phyloP scores from a whole-genome alignment of 2,888 invertebrate genomes.

The Serrognathus titanus region DNA sequence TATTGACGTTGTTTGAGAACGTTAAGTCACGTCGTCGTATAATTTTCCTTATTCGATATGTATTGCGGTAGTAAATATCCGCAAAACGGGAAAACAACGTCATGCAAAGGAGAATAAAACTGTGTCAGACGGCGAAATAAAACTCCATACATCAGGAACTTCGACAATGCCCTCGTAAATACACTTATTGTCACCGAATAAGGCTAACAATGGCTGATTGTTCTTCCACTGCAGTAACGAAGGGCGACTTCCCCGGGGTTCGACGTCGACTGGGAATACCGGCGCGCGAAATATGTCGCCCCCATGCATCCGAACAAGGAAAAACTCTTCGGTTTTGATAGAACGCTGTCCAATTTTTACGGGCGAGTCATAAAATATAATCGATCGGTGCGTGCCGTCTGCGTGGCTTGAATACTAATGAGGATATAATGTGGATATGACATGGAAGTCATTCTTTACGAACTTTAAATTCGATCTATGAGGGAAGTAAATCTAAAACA shows the following conservation, averaged over 20 bases:
- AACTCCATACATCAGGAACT: conserved; percentile 9
- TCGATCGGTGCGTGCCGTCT: conserved; percentile 21
- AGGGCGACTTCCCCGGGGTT: conserved; percentile 25
- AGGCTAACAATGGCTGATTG: conserved; percentile 35
- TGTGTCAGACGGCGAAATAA: no score
- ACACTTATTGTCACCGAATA: conserved; percentile 33
- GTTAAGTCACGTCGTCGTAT: no score
- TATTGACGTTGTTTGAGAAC: no score
- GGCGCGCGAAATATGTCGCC: neutral
- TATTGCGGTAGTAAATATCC: no score
- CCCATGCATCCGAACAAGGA: conserved; percentile 22
- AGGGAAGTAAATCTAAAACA: no score
- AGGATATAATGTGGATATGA: neutral
- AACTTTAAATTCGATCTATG: no score
- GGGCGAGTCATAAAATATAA: conserved; percentile 23
- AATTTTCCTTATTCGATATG: no score
- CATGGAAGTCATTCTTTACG: no score
- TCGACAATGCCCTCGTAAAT: conserved; percentile 33
- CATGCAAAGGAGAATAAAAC: no score
- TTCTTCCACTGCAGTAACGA: conserved; percentile 29
- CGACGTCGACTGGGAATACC: neutral
- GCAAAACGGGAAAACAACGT: no score
- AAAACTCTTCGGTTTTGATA: conserved; percentile 22
- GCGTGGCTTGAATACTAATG: conserved; percentile 27
- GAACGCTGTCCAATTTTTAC: conserved; percentile 21